Percentiles rank a stretch among this genome's conserved stretches.
Evolutionary conservation across 2,113 vertebrate species (phyloP).

Genomic region (Sinocyclocheilus rhinocerous): DNA sequence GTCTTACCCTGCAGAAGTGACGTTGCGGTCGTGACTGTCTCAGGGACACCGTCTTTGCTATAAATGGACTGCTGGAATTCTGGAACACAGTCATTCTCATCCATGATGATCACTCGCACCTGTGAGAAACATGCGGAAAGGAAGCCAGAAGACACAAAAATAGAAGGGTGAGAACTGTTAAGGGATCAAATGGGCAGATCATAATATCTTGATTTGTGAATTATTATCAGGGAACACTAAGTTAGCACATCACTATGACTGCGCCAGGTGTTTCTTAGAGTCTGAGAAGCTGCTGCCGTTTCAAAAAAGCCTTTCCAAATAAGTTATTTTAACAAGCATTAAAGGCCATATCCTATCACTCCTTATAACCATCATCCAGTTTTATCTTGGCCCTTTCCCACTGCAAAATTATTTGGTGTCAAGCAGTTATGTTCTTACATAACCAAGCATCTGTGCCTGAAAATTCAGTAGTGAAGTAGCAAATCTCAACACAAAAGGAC

Average conservation of each 20-base stretch:
- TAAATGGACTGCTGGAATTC: constrained; percentile 88
- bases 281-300: background rate
- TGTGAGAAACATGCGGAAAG: constrained; percentile 52
- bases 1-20: constrained; percentile 86
- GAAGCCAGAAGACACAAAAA: background rate
- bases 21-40: constrained; percentile 86
- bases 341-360: background rate
- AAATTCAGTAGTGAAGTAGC: constrained; percentile 17
- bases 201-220: background rate
- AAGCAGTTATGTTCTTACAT: background rate
- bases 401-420: constrained; percentile 10
- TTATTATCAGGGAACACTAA: background rate
- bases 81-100: constrained; percentile 85
- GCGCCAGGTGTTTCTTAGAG: background rate
- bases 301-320: background rate
- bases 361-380: background rate
- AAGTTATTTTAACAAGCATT: background rate
- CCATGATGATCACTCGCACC: constrained; percentile 83
- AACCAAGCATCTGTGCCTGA: background rate
- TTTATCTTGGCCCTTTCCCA: background rate
- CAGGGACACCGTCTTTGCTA: constrained; percentile 83
- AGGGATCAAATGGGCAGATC: background rate
- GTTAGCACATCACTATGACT: background rate
- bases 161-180: background rate
- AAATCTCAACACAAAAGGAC: background rate